Evolutionary conservation across 1,140 invertebrate genomes (phyloP).

Genomic region (Drosophila elegans): DNA sequence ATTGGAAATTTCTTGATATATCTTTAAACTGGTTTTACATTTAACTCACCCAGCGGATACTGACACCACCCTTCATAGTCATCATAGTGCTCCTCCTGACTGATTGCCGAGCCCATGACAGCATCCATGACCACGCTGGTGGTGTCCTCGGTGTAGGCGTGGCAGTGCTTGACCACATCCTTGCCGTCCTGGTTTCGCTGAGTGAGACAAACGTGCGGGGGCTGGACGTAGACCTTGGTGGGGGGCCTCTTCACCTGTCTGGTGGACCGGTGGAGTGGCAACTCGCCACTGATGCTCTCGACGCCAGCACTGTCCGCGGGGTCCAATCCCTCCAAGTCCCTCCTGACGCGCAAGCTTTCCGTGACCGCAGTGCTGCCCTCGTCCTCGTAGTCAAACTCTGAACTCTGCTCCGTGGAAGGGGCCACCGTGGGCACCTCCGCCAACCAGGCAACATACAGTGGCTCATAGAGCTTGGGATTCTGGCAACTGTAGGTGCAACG

Average conservation of each 20-base stretch:
- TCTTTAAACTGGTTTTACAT: too few species aligned
- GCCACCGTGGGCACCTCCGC: constrained; percentile 57
- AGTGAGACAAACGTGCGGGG: constrained; percentile 88
- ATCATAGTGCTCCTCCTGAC: constrained; percentile 56
- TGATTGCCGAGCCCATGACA: constrained; percentile 83
- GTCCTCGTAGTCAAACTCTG: constrained; percentile 82
- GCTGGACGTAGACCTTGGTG: constrained; percentile 76
- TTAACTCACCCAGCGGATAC: constrained; percentile 86
- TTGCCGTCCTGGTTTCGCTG: constrained; percentile 62
- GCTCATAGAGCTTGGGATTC: constrained; percentile 79
- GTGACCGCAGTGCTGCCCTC: constrained; percentile 68
- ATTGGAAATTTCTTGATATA: too few species aligned
- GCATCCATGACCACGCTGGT: constrained; percentile 84
- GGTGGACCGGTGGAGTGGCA: constrained; percentile 5
- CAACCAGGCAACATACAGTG: constrained; percentile 73
- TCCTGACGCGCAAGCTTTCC: constrained; percentile 46
- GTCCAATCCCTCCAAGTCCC: constrained; percentile 31
- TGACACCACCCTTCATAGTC: constrained; percentile 86
- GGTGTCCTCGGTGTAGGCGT: constrained; percentile 86
- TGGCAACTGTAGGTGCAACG: constrained; percentile 87
- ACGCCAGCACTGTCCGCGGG: constrained; percentile 58
- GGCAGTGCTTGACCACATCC: constrained; percentile 84
- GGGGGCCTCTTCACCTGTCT: constrained; percentile 37
- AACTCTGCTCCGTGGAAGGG: constrained; percentile 72
- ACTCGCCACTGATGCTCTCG: constrained; percentile 63